Evolutionary conservation across 2,797 vertebrate species (phyloP).

Genomic region (Phrynocephalus vlangalii): DNA sequence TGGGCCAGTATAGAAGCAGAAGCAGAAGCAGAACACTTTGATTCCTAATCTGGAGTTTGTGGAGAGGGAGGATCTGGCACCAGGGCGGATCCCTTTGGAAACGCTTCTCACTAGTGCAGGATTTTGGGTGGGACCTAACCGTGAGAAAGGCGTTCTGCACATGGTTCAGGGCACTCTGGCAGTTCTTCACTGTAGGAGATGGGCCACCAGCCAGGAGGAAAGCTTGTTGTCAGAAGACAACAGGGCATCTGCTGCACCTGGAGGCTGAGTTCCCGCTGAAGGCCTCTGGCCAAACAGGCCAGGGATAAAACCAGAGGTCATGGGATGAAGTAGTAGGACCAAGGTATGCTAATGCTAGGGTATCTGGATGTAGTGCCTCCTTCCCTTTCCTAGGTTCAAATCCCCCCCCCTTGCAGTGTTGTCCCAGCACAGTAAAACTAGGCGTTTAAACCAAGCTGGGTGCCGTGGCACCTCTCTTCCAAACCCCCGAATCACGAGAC

Average conservation of each 20-base stretch:
- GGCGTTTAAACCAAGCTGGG: neutral
- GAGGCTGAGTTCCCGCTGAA: neutral
- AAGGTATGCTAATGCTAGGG: too few relatives aligned
- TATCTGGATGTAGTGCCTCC: too few relatives aligned
- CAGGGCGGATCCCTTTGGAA: neutral
- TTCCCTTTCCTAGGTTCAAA: too few relatives aligned
- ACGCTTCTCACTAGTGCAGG: neutral
- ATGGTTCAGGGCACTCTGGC: neutral
- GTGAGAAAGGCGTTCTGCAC: neutral
- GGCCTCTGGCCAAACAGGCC: neutral
- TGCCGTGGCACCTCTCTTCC: neutral
- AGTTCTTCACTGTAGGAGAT: neutral
- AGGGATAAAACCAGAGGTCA: too few relatives aligned
- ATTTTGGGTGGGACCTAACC: too few relatives aligned
- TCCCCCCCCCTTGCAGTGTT: too few relatives aligned
- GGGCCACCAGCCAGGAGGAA: too few relatives aligned
- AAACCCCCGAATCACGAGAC: neutral
- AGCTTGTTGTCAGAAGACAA: too few relatives aligned
- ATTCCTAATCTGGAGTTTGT: neutral
- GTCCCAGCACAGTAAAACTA: too few relatives aligned
- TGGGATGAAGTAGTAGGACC: too few relatives aligned
- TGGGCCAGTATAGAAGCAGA: too few relatives aligned
- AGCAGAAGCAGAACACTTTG: too few relatives aligned
- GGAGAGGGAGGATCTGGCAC: neutral
- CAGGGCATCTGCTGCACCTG: rapidly evolving